phyloP scores from a whole-genome alignment of 2,113 vertebrate species.

The Melanocharis versteri region DNA sequence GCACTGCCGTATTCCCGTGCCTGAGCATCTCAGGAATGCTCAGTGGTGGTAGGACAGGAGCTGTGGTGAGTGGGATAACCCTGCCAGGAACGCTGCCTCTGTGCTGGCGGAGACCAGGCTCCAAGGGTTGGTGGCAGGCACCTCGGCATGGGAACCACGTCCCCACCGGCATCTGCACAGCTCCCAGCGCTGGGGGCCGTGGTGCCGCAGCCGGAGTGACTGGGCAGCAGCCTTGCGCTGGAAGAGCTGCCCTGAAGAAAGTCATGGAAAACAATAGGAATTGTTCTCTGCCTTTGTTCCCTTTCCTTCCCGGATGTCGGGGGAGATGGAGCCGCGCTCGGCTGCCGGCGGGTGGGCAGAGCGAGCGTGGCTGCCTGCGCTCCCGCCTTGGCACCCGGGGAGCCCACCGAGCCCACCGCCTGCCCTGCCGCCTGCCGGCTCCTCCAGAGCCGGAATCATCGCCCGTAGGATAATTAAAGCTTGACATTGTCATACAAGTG shows the following conservation, averaged over 20 bases:
- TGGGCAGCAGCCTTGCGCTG: neutral
- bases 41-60: accelerated
- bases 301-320: neutral
- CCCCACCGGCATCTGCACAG: accelerated
- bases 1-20: neutral
- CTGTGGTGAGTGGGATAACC: neutral
- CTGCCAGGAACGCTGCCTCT: accelerated
- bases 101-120: accelerated
- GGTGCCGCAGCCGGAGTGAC: neutral
- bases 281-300: conserved; percentile 51
- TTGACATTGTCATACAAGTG: accelerated
- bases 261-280: conserved; percentile 40
- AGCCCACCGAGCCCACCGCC: accelerated
- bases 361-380: neutral
- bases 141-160: accelerated
- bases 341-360: conserved; percentile 1
- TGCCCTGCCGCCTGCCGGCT: neutral
- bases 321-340: neutral
- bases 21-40: neutral
- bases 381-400: neutral
- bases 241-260: neutral
- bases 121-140: neutral
- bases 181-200: accelerated
- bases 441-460: neutral
- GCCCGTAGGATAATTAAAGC: accelerated